Conservation (phyloP, 1,140 invertebrate genomes). For the Micrasema minimum region DNA sequence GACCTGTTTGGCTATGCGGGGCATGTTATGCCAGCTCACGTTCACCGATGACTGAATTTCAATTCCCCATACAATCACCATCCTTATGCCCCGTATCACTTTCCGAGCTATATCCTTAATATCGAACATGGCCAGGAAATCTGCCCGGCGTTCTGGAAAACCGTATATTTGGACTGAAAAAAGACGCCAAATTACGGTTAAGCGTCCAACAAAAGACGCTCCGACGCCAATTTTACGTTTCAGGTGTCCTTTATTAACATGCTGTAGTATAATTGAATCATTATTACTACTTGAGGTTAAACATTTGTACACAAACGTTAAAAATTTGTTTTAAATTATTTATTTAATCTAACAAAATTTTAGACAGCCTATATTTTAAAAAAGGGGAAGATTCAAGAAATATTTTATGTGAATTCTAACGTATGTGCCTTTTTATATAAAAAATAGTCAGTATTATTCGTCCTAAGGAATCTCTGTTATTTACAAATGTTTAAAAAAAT, state of each 20-base stretch:
- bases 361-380: too few species aligned
- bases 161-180: constrained; percentile 32
- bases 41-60: constrained; percentile 48
- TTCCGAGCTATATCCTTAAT: constrained; percentile 32
- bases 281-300: too few species aligned
- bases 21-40: constrained; percentile 46
- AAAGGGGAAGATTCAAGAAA: too few species aligned
- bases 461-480: too few species aligned
- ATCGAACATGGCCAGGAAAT: constrained; percentile 13
- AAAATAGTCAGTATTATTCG: too few species aligned
- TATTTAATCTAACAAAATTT: too few species aligned
- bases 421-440: too few species aligned
- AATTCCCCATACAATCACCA: constrained; percentile 50
- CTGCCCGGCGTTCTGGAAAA: constrained; percentile 14
- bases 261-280: constrained; percentile 9
- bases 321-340: too few species aligned
- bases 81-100: constrained; percentile 38
- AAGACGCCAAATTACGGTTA: constrained; percentile 1
- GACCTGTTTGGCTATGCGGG: constrained; percentile 31
- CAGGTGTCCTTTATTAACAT: constrained; percentile 15
- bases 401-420: too few species aligned
- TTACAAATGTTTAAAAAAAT: too few species aligned
- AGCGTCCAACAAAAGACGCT: constrained; percentile 23
- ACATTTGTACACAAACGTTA: too few species aligned
- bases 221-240: constrained; percentile 14